phyloP scores from a whole-genome alignment of 2,113 vertebrate genomes.

The Ceyx cyanopectus region DNA sequence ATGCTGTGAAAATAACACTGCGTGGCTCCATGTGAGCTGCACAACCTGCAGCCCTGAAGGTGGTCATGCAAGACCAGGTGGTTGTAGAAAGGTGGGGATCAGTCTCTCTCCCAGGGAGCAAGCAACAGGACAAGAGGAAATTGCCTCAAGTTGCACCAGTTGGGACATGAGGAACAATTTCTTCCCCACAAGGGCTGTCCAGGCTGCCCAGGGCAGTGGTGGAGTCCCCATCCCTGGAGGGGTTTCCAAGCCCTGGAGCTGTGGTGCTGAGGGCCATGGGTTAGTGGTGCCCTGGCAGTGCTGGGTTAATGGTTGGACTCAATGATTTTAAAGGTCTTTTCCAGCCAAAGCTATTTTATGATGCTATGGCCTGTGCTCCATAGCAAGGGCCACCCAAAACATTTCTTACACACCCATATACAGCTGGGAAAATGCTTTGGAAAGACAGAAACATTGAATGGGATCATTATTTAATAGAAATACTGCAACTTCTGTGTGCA shows the following conservation, averaged over 20 bases:
- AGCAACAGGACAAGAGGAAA: background rate
- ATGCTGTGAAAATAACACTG: background rate
- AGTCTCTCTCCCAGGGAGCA: background rate
- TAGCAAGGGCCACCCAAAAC: background rate
- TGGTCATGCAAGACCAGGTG: background rate
- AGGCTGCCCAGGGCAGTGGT: background rate
- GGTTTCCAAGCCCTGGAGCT: background rate
- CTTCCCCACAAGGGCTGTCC: background rate
- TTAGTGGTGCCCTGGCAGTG: background rate
- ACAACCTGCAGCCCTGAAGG: background rate
- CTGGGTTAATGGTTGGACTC: background rate
- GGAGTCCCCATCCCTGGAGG: background rate
- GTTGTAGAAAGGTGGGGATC: background rate
- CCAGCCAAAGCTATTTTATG: background rate
- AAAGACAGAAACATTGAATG: background rate
- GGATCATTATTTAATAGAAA: accelerated
- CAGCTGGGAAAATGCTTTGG: background rate
- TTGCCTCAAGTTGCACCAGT: background rate
- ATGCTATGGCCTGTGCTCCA: background rate
- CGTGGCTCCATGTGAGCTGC: background rate
- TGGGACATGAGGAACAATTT: background rate
- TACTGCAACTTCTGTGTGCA: accelerated
- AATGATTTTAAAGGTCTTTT: background rate
- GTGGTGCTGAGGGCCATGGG: background rate
- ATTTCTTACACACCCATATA: accelerated